phyloP scores from a whole-genome alignment of 2,113 vertebrate genomes.

The Phaethon lepturus region DNA sequence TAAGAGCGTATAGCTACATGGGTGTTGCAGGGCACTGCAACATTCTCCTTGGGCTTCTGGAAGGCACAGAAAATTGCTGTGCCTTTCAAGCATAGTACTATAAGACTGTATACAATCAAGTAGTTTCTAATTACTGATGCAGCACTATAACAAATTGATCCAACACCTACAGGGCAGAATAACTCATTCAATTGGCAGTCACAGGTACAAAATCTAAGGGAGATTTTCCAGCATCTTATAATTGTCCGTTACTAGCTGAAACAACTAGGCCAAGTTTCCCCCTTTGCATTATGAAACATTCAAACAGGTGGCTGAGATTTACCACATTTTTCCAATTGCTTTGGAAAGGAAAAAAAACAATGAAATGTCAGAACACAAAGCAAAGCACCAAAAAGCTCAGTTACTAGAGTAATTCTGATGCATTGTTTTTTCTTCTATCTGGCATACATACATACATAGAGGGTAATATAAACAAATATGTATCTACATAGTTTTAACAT shows the following conservation, averaged over 20 bases:
- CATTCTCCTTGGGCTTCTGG: background rate
- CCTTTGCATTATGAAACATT: background rate
- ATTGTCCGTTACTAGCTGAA: background rate
- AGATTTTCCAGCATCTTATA: background rate
- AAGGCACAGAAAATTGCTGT: background rate
- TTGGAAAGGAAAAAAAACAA: background rate
- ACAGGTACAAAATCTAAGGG: background rate
- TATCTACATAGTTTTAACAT: background rate
- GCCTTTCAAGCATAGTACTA: background rate
- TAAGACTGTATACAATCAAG: background rate
- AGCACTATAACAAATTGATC: background rate
- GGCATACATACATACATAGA: background rate
- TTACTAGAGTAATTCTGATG: background rate
- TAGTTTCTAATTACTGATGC: background rate
- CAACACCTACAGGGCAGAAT: background rate
- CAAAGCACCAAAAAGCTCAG: background rate
- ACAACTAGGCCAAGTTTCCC: rapidly evolving
- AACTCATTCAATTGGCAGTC: background rate
- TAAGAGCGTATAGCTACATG: background rate
- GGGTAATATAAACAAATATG: background rate
- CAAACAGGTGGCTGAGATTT: background rate
- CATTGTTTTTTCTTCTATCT: background rate
- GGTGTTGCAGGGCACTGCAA: background rate
- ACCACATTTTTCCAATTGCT: background rate
- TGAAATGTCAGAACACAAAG: background rate